Base-by-base conservation (phyloP, 2,113 vertebrate species). In the Aptenodytes forsteri region DNA sequence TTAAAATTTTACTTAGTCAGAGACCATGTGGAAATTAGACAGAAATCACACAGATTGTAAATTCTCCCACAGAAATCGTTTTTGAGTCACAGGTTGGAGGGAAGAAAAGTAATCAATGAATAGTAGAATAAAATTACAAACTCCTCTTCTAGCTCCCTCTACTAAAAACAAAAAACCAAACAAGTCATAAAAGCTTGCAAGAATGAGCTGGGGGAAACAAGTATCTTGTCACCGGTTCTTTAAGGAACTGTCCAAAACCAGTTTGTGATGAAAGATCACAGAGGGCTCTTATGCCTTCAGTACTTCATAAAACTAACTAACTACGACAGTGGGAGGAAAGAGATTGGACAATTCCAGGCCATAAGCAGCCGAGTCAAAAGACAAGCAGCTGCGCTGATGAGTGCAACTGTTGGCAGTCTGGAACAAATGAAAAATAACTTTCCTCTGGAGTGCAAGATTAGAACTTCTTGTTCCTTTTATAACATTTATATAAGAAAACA, bases 381-480 rank as follows among this genome's bases (percentile, higher is more conserved):
- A 78, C n/a, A 47, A 85, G 95, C 78, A 91, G 89, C 87, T 96
- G 91, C 62, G 90, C 70, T 16, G 62, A 94, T 67, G 89, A 93
- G 18, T 26, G 11, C 29, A 96, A 95, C 70, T 81, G 54, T 6
- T 96, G 66, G 87, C 94, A 94, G 71, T 5, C 5, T 4, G 7
- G 15, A 88, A 49, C 27, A 96, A 89, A 67, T 6, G 27, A 91
- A 91, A 83, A 90, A 83, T 18, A 71, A 65, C 66, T 84, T 82
- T 67, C 36, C 94, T 96, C 91, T 95, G 54, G 95, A 73, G 54
- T 87, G 81, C 23, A 64, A 85, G 69, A 91, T 58, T 77, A 94
- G 96, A 94, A 97, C 95, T 93, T 95, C 38, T 89, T 73, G 93
- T 95, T 89, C 93, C 52, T 93, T 95, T 72, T 84, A 23, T 15